Evolutionary conservation across 2,797 vertebrate species (phyloP).

Genomic region (Toxotes lorentzi): DNA sequence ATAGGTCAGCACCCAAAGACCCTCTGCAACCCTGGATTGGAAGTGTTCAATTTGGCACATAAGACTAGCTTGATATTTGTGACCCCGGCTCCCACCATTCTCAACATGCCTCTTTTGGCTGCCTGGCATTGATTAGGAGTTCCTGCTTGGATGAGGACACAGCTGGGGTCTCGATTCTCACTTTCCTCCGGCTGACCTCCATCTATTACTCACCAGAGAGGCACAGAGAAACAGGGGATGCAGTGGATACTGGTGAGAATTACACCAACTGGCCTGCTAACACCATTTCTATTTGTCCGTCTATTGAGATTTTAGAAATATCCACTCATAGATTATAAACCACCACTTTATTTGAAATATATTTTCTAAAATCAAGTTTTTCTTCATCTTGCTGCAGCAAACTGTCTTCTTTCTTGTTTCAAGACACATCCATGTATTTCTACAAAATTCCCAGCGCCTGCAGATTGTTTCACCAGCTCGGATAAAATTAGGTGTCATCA

Average conservation of each 20-base stretch:
- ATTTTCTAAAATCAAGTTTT: not conserved
- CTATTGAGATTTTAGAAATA: not conserved
- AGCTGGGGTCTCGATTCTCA: constrained; percentile 68
- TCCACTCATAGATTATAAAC: not conserved
- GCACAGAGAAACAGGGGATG: not conserved
- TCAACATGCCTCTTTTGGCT: constrained; percentile 50
- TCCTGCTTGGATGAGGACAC: constrained; percentile 56
- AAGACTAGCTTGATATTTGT: constrained; percentile 51
- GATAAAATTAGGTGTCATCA: no score
- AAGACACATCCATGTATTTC: not conserved
- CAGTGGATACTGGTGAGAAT: constrained; percentile 8
- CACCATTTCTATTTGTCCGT: not conserved
- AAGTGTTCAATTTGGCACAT: constrained; percentile 65
- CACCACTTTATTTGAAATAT: not conserved
- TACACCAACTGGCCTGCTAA: constrained; percentile 6
- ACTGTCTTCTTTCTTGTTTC: not conserved
- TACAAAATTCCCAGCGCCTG: not conserved
- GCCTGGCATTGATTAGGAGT: constrained; percentile 70
- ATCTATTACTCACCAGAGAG: constrained; percentile 25
- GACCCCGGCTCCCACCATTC: constrained; percentile 60
- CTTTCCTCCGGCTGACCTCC: constrained; percentile 62
- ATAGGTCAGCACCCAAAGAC: constrained; percentile 42
- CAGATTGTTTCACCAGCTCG: no score
- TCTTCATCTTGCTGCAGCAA: not conserved
- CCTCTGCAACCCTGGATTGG: constrained; percentile 37